A percentile compares a stretch with the other conserved stretches of the same genome.
These are phyloP conservation scores for Caenorhabditis sinica DNA, from an alignment of 2,888 invertebrate genomes.

Conservation along the genomic window DNA sequence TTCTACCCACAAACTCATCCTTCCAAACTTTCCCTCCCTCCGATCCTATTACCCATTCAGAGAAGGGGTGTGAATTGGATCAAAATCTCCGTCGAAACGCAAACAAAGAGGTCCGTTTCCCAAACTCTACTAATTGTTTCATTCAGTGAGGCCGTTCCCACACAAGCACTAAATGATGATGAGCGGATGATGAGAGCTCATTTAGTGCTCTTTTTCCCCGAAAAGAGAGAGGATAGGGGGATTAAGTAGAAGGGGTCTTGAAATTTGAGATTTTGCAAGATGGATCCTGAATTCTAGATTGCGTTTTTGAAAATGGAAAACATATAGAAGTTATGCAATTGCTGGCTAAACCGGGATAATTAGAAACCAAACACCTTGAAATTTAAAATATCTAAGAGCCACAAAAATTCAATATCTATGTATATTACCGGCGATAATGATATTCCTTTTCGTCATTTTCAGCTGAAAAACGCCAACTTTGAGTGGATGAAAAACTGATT, in stretches of 20 bases:
- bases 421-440: too few relatives aligned
- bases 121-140: constrained; percentile 26
- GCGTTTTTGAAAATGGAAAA: too few relatives aligned
- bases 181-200: constrained; percentile 30
- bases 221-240: too few relatives aligned
- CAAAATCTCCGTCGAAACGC: background rate
- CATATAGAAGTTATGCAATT: too few relatives aligned
- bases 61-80: constrained; percentile 16
- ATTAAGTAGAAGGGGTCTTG: background rate
- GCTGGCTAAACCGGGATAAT: too few relatives aligned
- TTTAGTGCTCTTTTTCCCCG: constrained; percentile 21
- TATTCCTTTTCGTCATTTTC: too few relatives aligned
- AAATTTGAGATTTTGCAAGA: background rate
- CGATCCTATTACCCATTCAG: background rate
- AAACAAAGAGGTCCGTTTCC: constrained; percentile 4
- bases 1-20: background rate
- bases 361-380: too few relatives aligned
- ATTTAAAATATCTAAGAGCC: too few relatives aligned
- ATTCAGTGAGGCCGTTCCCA: constrained; percentile 16
- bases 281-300: too few relatives aligned
- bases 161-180: constrained; percentile 16
- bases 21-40: background rate
- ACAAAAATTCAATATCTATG: too few relatives aligned
- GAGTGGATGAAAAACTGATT: too few relatives aligned
- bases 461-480: too few relatives aligned